Base-by-base conservation (phyloP, 2,113 vertebrate genomes). In the Poeciliopsis turrubarensis region DNA sequence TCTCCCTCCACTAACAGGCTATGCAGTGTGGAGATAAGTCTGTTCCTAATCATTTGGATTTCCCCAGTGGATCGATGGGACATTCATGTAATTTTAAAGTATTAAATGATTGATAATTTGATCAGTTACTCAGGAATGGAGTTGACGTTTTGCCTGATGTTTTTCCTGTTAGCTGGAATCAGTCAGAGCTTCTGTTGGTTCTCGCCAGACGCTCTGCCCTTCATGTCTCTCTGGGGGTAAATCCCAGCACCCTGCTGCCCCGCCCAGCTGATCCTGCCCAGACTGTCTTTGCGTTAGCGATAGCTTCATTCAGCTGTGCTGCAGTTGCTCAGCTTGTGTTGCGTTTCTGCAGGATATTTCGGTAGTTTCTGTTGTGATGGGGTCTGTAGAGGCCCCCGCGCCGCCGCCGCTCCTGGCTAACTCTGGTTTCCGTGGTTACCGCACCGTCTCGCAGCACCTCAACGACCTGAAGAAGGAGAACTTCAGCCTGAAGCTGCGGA, bases 391-490 rank as follows among this genome's bases (percentile, higher is more conserved):
- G 92, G 92, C 91, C 91, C 89, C 92, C 82, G 78, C 39, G 77
- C 89, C 77, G 34, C 34, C 91, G 80, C 78, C 90, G 72, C 31
- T 62, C 95, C 97, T 98, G 96, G 95, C 96, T 97, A 96, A 97
- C 86, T 41, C 72, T 63, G 73, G 25, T 85, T 87, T 87, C 73
- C 86, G 22, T 11, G 96, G 96, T 86, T 98, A 95, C 87, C 97
- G 97, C 90, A 98, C 97, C 73, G 94, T 99, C 89, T 97, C 97
- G 70, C 97, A 99, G 96, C 98, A 99, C 92, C 97, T 99, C 89
- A 97, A 97, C 67, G 97, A 98, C 95, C 95, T 99, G 92, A 99
- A 99, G 94, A 99, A 99, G 92, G 98, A 99, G 94, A 99, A 99
- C 94, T 99, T 99, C 96, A 99, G 97, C 94, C 95, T 99, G 88